A percentile compares a stretch with the other conserved stretches of the same genome.
phyloP scores from a whole-genome alignment of 2,113 vertebrate genomes.

The Regulus satrapa region DNA sequence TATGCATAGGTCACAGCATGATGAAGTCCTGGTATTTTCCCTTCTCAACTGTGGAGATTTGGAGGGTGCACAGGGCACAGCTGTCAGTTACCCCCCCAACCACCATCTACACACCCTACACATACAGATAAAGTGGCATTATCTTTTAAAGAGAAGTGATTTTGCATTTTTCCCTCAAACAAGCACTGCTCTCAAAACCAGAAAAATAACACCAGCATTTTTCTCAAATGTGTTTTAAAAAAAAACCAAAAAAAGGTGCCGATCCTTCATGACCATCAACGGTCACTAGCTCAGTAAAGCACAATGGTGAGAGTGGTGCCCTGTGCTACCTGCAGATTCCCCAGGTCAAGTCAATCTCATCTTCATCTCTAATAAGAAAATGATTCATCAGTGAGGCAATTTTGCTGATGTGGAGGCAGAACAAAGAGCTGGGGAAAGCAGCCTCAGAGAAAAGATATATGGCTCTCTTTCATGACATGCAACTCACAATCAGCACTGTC shows the following conservation, averaged over 20 bases:
- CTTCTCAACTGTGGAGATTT: neutral
- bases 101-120: neutral
- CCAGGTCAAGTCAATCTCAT: neutral
- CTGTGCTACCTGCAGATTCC: neutral
- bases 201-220: neutral
- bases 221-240: neutral
- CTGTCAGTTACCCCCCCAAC: neutral
- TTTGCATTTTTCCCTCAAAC: neutral
- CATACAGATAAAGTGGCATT: too few relatives aligned
- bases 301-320: accelerated
- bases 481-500: neutral
- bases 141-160: neutral
- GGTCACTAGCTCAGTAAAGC: neutral
- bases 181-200: neutral
- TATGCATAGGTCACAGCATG: neutral
- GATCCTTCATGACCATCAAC: neutral
- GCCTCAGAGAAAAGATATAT: neutral
- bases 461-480: neutral
- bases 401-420: neutral
- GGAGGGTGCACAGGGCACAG: neutral
- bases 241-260: neutral
- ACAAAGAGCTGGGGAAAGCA: neutral
- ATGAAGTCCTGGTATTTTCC: neutral
- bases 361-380: neutral
- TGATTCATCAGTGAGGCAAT: neutral